These are phyloP conservation scores for Bergia puertoricense DNA, from an alignment of 92 coral and sea anemone species.

Conservation along the genomic window DNA sequence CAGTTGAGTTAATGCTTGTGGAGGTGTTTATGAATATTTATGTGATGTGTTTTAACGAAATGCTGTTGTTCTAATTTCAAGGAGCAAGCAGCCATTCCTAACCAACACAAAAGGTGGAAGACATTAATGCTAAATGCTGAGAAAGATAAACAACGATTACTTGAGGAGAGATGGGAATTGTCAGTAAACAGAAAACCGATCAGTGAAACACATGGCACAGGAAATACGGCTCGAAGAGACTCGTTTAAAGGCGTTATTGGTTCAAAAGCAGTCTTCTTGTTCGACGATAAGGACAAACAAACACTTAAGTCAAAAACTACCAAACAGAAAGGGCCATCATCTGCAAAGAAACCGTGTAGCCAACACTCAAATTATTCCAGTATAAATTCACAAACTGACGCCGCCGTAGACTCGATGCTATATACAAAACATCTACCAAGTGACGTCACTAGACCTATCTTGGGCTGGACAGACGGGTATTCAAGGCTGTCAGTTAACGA, in stretches of 20 bases:
- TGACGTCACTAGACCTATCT: neutral
- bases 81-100: conserved; percentile 59
- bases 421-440: neutral
- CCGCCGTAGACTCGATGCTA: neutral
- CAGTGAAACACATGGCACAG: neutral
- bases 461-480: neutral
- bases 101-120: conserved; percentile 60
- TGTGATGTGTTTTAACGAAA: neutral
- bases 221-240: neutral
- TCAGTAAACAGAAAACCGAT: neutral
- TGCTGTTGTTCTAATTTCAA: neutral
- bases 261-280: neutral
- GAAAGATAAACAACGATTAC: conserved; percentile 58
- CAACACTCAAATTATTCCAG: neutral
- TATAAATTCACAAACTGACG: neutral
- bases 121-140: conserved; percentile 62
- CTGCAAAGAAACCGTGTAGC: neutral
- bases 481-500: too few species aligned
- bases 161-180: conserved; percentile 52
- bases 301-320: neutral
- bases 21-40: too few species aligned
- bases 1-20: too few species aligned
- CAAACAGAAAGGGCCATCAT: neutral
- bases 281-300: neutral
- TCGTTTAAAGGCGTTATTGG: neutral